These are phyloP conservation scores for Pyrrhia umbra DNA, from an alignment of 2,888 invertebrate genomes.

Conservation along the genomic window DNA sequence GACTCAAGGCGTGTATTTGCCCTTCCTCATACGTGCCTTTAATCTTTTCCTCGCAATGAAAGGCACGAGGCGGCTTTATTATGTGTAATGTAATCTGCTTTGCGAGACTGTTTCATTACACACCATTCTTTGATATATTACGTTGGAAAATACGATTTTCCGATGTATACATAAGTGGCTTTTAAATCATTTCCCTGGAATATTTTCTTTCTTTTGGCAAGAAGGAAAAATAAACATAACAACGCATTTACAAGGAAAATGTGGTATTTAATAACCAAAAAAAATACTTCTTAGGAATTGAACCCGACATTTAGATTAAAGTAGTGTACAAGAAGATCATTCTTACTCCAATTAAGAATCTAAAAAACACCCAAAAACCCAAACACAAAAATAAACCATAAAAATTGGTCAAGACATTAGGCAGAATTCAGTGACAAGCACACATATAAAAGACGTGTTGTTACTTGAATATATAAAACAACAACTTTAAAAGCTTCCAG, in stretches of 20 bases:
- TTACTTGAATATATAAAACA: too few species aligned
- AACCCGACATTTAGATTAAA: too few species aligned
- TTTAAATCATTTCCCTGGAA: neutral
- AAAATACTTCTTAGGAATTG: too few species aligned
- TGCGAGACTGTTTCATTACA: conserved; percentile 25
- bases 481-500: neutral
- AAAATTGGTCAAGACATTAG: too few species aligned
- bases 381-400: too few species aligned
- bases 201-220: neutral
- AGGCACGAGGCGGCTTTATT: conserved; percentile 8
- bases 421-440: too few species aligned
- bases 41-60: conserved; percentile 24
- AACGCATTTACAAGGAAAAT: too few species aligned
- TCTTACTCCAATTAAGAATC: too few species aligned
- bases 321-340: too few species aligned
- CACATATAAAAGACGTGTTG: too few species aligned
- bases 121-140: conserved; percentile 9
- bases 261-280: too few species aligned
- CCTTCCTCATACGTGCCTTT: conserved; percentile 16
- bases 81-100: conserved; percentile 36
- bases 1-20: conserved; percentile 17
- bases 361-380: too few species aligned
- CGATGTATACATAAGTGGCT: neutral
- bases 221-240: neutral
- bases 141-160: neutral